Base-by-base conservation (phyloP, 2,797 vertebrate species). In the Anolis apletophallus region DNA sequence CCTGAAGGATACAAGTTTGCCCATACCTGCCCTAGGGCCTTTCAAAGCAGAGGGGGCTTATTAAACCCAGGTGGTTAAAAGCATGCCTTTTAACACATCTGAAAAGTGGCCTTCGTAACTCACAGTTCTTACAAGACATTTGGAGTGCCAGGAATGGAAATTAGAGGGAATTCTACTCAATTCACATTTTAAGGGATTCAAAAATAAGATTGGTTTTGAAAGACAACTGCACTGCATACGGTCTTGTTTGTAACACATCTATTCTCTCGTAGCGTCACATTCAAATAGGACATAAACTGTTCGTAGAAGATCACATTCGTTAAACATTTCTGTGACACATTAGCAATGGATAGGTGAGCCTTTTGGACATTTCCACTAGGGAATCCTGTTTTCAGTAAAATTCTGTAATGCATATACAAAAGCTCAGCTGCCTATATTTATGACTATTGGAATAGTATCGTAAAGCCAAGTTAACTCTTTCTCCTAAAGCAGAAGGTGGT, bases 301-400 rank as follows among this genome's bases (percentile, higher is more conserved):
- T 94, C 93, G 88, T 88, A 92, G 88, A 92, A 93, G 91, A 93
- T 92, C 94, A 89, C 90, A 10, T 61, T 93, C 92, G 93, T 88
- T 40, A 91, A 92, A 92, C 86, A 86, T 80, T 92, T 74, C 92
- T 90, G 75, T 86, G 88, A 93, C 92, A 90, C 89, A 90, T 86
- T 92, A 92, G 93, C 94, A 92, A 95, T 95, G 94, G 93, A 93
- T 54, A 95, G 93, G 91, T 94, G 94, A 95, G 94, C 94, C 95
- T 94, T 95, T 95, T 95, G 95, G 95, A 95, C 93, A 94, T 95
- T 95, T 95, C 94, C 95, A 94, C 94, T 95, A 94, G 94, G 95
- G 95, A 95, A 95, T 95, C 95, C 95, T 95, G 95, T 95, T 94
- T 95, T 95, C 94, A 95, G 95, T 95, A 95, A 95, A 95, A 95